Evolutionary conservation across 2,113 vertebrate genomes (phyloP).

Genomic region (Crotalus helleri): DNA sequence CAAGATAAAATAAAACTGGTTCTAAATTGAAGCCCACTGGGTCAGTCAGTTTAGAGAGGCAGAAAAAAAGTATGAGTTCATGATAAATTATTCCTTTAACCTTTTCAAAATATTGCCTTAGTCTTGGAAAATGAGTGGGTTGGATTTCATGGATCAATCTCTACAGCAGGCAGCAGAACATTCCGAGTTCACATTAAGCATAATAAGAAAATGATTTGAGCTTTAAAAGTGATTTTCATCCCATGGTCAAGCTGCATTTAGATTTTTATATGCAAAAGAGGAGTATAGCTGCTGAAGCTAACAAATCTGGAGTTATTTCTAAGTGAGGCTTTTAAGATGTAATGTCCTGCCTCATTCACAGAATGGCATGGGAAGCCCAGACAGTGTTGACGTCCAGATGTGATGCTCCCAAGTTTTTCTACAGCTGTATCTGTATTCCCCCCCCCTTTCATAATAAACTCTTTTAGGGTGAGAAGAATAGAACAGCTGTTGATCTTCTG

Average conservation of each 20-base stretch:
- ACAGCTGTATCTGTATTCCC: background rate
- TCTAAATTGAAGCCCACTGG: background rate
- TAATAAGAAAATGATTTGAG: background rate
- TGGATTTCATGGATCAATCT: background rate
- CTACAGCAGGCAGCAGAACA: background rate
- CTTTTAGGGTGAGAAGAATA: background rate
- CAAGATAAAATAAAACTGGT: background rate
- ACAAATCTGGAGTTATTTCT: background rate
- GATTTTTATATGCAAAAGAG: background rate
- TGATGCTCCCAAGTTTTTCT: background rate
- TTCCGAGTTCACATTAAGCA: background rate
- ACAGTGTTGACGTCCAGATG: background rate
- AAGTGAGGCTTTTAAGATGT: background rate
- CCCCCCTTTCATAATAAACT: background rate
- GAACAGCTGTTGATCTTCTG: background rate
- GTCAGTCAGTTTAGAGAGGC: background rate
- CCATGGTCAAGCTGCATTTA: background rate
- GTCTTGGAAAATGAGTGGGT: background rate
- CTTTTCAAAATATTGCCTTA: background rate
- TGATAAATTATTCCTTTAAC: background rate
- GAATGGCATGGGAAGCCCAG: background rate
- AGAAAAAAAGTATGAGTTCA: background rate
- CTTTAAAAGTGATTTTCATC: background rate
- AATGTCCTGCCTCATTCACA: background rate
- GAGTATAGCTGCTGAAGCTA: background rate